Conservation (phyloP, 2,888 invertebrate species). For the Maniola hyperantus region DNA sequence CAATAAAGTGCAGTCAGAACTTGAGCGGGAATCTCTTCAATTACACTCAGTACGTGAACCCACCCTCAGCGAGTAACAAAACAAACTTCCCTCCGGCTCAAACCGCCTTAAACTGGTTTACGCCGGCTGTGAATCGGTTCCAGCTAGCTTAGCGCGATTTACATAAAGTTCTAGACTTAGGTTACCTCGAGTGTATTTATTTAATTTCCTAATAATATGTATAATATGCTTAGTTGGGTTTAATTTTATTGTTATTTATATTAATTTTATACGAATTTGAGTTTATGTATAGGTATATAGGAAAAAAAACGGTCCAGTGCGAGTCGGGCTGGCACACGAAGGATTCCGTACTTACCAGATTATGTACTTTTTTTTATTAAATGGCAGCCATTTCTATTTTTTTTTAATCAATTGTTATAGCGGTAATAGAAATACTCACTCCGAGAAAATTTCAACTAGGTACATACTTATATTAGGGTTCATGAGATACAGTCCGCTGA, state of each 20-base stretch:
- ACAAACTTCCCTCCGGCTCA: conserved; percentile 51
- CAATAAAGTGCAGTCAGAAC: conserved; percentile 7
- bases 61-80: conserved; percentile 50
- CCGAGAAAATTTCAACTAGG: too few species aligned
- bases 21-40: conserved; percentile 44
- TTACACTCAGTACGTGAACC: conserved; percentile 45
- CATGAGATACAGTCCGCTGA: too few species aligned
- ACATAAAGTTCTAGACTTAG: conserved; percentile 44
- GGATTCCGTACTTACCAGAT: too few species aligned
- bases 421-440: too few species aligned
- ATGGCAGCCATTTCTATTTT: too few species aligned
- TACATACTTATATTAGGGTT: too few species aligned
- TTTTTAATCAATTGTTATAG: too few species aligned
- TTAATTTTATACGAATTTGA: too few species aligned
- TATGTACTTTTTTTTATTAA: too few species aligned
- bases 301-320: too few species aligned
- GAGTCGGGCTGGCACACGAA: too few species aligned
- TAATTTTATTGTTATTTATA: background rate
- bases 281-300: too few species aligned
- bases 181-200: conserved; percentile 41
- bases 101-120: conserved; percentile 52
- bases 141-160: conserved; percentile 46
- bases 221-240: background rate
- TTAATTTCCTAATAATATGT: conserved; percentile 21
- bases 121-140: conserved; percentile 46